Percentiles rank a stretch among this genome's conserved stretches.
These are phyloP conservation scores for Pissodes strobi DNA, from an alignment of 1,140 invertebrate species.

Conservation along the genomic window DNA sequence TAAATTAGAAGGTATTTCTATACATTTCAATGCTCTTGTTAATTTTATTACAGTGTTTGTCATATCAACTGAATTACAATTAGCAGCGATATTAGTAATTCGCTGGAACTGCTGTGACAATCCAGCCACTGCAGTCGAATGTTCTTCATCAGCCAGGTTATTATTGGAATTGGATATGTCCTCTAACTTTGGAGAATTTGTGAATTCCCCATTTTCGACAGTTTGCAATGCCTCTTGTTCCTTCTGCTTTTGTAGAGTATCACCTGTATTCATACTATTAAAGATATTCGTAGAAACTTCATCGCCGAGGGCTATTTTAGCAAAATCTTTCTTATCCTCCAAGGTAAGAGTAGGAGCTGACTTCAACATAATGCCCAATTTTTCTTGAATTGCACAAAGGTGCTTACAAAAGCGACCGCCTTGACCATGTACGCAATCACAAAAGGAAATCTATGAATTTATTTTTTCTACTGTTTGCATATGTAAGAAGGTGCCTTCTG, in stretches of 20 bases:
- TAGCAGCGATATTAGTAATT: no score
- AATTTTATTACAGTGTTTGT: no score
- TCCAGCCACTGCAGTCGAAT: conserved; percentile 14
- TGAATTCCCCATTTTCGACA: conserved; percentile 4
- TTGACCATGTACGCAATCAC: conserved; percentile 2
- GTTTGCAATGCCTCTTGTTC: conserved; percentile 1
- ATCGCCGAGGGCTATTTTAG: no score
- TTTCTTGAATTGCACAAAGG: conserved; percentile 9
- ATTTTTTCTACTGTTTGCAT: conserved; percentile 3
- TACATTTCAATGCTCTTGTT: conserved; percentile 14
- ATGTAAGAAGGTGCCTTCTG: neutral
- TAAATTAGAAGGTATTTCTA: neutral
- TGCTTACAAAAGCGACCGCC: neutral
- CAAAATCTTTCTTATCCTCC: no score
- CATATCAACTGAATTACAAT: no score
- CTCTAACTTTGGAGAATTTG: conserved; percentile 2
- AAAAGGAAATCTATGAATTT: conserved; percentile 8
- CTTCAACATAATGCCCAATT: conserved; percentile 7
- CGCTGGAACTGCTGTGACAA: conserved; percentile 12
- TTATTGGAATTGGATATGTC: conserved; percentile 9
- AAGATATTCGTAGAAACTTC: conserved; percentile 10
- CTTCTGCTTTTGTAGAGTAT: neutral
- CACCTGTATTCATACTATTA: conserved; percentile 1
- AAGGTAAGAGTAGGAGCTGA: no score
- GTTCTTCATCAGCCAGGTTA: neutral